phyloP scores from a whole-genome alignment of 2,113 vertebrate species.

The Hucho hucho region DNA sequence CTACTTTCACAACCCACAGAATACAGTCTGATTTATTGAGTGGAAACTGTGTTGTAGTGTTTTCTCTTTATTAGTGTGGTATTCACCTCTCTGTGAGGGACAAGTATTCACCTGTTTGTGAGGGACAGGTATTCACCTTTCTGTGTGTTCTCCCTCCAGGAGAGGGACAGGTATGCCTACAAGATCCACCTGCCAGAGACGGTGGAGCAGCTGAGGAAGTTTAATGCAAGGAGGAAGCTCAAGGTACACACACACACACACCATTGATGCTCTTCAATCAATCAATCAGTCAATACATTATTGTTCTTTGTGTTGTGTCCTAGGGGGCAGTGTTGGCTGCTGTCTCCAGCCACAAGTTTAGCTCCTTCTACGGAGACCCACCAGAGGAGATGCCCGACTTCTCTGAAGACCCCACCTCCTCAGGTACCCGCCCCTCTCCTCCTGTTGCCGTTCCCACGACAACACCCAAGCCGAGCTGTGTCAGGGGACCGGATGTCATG shows the following conservation, averaged over 20 bases:
- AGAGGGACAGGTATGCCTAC: slow-evolving; percentile 64
- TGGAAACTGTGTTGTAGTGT: too few relatives aligned
- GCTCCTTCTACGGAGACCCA: slow-evolving; percentile 95
- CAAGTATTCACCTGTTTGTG: too few relatives aligned
- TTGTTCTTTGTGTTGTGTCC: slow-evolving; percentile 21
- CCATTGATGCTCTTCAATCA: background rate
- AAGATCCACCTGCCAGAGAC: slow-evolving; percentile 99
- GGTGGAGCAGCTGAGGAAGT: slow-evolving; percentile 98
- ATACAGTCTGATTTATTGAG: too few relatives aligned
- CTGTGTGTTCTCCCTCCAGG: too few relatives aligned
- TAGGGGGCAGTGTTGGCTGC: slow-evolving; percentile 96
- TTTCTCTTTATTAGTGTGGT: too few relatives aligned
- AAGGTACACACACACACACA: slow-evolving; percentile 80
- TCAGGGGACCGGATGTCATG: background rate
- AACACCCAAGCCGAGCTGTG: background rate
- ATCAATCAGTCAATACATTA: background rate
- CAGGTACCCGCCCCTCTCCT: slow-evolving; percentile 73
- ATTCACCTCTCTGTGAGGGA: too few relatives aligned
- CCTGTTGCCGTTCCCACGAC: background rate
- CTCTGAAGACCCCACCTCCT: slow-evolving; percentile 94
- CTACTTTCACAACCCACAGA: too few relatives aligned
- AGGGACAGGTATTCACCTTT: too few relatives aligned
- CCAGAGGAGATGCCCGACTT: slow-evolving; percentile 96
- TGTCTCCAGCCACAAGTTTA: slow-evolving; percentile 98
- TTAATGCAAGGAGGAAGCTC: slow-evolving; percentile 97